Evolutionary conservation across 2,113 vertebrate species (phyloP).

Genomic region (Chloebia gouldiae): DNA sequence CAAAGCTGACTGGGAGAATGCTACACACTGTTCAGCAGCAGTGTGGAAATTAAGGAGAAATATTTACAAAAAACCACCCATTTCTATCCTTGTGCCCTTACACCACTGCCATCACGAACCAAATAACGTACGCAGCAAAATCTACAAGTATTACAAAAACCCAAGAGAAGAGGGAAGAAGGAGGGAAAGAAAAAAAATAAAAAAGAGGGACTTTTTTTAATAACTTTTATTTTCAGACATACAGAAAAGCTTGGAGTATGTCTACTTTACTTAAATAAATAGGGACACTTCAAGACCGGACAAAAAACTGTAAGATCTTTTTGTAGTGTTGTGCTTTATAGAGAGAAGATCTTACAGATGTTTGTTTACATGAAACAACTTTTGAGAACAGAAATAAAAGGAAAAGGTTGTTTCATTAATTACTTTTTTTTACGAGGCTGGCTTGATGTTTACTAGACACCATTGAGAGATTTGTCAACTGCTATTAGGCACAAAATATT

Average conservation of each 20-base stretch:
- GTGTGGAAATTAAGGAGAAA: slow-evolving; percentile 69
- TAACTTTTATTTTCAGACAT: slow-evolving; percentile 42
- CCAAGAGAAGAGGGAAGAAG: not conserved
- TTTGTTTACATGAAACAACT: slow-evolving; percentile 54
- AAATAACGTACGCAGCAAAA: slow-evolving; percentile 16
- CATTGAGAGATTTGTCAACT: slow-evolving; percentile 69
- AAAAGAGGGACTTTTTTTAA: not conserved
- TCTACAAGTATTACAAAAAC: slow-evolving; percentile 58
- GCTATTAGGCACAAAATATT: slow-evolving; percentile 58
- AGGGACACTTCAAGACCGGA: slow-evolving; percentile 70
- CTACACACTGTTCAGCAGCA: slow-evolving; percentile 71
- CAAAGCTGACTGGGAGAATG: slow-evolving; percentile 75
- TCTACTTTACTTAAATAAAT: slow-evolving; percentile 75
- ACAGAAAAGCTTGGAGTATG: slow-evolving; percentile 33
- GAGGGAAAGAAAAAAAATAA: not conserved
- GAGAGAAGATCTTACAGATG: slow-evolving; percentile 71
- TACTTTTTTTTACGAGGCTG: slow-evolving; percentile 56
- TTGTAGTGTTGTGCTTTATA: slow-evolving; percentile 84
- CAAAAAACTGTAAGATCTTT: slow-evolving; percentile 67
- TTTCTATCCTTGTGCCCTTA: slow-evolving; percentile 73
- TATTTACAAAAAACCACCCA: slow-evolving; percentile 76
- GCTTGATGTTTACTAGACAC: slow-evolving; percentile 63
- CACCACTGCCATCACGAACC: slow-evolving; percentile 68
- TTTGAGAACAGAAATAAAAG: slow-evolving; percentile 45
- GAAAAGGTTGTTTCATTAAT: slow-evolving; percentile 48